A percentile compares a stretch with the other conserved stretches of the same genome.
phyloP scores from a whole-genome alignment of 2,888 invertebrate genomes.

The Diploptera punctata region DNA sequence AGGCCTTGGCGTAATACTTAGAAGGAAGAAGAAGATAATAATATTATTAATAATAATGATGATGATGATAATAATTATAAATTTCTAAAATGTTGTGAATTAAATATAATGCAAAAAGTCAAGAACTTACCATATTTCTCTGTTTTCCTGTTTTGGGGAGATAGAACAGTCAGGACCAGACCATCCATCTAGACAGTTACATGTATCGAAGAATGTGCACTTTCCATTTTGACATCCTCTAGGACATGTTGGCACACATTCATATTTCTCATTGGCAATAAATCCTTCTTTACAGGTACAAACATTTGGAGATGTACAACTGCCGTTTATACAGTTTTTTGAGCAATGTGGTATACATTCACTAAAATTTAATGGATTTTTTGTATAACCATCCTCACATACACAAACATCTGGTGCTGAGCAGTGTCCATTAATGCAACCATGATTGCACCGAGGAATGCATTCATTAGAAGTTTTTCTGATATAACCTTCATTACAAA shows the following conservation, averaged over 20 bases:
- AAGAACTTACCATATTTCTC: not conserved
- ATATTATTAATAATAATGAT: no score
- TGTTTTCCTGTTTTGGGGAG: not conserved
- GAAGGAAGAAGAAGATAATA: no score
- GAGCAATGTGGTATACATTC: constrained; percentile 4
- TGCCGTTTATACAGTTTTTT: constrained; percentile 8
- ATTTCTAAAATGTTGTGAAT: no score
- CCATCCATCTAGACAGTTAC: constrained; percentile 6
- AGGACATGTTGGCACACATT: constrained; percentile 20
- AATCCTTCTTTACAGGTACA: constrained; percentile 44
- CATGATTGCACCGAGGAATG: not conserved
- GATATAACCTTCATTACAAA: not conserved
- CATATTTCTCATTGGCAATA: constrained; percentile 29
- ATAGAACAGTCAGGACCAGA: constrained; percentile 12
- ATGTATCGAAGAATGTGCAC: not conserved
- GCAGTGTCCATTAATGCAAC: constrained; percentile 26
- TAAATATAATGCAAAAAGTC: not conserved
- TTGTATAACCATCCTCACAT: constrained; percentile 43
- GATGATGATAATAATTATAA: no score
- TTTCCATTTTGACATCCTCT: constrained; percentile 47
- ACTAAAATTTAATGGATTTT: not conserved
- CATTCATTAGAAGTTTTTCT: not conserved
- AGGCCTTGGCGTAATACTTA: no score
- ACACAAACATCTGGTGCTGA: constrained; percentile 40
- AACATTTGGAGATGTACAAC: constrained; percentile 39